Base-by-base conservation (phyloP, 1,140 invertebrate genomes). In the Lucilia cuprina region DNA sequence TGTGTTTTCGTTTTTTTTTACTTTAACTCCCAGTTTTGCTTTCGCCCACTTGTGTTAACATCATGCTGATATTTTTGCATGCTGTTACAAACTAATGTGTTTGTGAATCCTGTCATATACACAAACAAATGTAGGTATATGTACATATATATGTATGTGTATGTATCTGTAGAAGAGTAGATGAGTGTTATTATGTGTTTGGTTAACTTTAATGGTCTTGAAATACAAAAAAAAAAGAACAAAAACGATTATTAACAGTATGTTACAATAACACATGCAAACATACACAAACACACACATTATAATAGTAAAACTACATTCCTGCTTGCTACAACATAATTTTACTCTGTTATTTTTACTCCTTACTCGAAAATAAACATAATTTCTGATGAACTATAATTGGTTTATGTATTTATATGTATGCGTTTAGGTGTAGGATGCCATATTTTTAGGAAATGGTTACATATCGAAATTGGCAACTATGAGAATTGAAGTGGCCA, bases 161-260 rank as follows among this genome's bases (percentile, higher is more conserved):
- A n/a, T n/a, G n/a, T n/a, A n/a, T n/a, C n/a, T n/a, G n/a, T n/a
- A n/a, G n/a, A n/a, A n/a, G 55, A 41, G 35, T 60, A 60, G 13
- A 10, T 60, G 55, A 41, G 35, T 60, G 55, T n/a, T 60, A 60
- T 60, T 60, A 60, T 60, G 13, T 60, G 55, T 60, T 60, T 60
- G 55, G 55, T 60, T 60, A 60, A 60, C 55, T 60, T n/a, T 60
- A 60, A 60, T 60, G 55, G n/a, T 60, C 55, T 60, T 60, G 55
- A 60, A 60, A 41, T 60, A n/a, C n/a, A n/a, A 13, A 60, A 14
- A 10, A 14, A 14, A 60, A 60, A 60, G 14, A 60, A 60, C 12
- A 60, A 60, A 60, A 60, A 60, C 55, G 55, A 60, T 60, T 60
- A 60, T 14, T 60, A 60, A 60, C 55, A 60, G 55, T n/a, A 60